phyloP scores from a whole-genome alignment of 2,888 invertebrate genomes.

The Limenitis camilla region DNA sequence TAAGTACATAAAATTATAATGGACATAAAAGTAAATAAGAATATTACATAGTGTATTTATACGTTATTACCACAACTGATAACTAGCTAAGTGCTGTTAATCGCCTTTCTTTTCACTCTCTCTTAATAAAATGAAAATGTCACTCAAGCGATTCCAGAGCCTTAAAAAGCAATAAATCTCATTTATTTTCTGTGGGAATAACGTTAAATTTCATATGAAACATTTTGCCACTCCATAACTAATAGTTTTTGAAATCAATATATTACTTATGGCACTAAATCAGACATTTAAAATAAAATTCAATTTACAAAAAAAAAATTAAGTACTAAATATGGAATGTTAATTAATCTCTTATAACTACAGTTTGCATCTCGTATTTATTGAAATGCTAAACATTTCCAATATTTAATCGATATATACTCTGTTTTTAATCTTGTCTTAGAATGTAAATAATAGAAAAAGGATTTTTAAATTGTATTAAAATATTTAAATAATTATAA shows the following conservation, averaged over 20 bases:
- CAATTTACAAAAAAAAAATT: slow-evolving; percentile 24
- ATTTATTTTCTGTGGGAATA: too few relatives aligned
- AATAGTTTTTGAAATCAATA: slow-evolving; percentile 26
- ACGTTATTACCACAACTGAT: too few relatives aligned
- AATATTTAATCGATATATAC: slow-evolving; percentile 13
- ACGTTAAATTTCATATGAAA: too few relatives aligned
- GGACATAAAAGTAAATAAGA: slow-evolving; percentile 42
- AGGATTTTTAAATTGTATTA: background rate
- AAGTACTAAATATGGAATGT: slow-evolving; percentile 18
- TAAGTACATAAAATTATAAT: slow-evolving; percentile 31
- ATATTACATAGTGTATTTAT: too few relatives aligned
- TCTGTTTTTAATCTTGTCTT: slow-evolving; percentile 4
- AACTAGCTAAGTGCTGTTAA: too few relatives aligned
- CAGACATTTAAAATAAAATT: slow-evolving; percentile 21
- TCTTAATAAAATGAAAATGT: too few relatives aligned
- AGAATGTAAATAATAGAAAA: background rate
- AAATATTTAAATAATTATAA: background rate
- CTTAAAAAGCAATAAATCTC: too few relatives aligned
- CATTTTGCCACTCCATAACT: background rate
- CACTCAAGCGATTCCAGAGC: too few relatives aligned
- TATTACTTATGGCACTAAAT: slow-evolving; percentile 55
- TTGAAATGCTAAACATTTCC: slow-evolving; percentile 18
- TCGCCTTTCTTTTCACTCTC: too few relatives aligned
- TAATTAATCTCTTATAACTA: slow-evolving; percentile 27
- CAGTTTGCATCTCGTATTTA: slow-evolving; percentile 15